Evolutionary conservation across 2,113 vertebrate genomes (phyloP).

Genomic region (Psilopogon haemacephalus): DNA sequence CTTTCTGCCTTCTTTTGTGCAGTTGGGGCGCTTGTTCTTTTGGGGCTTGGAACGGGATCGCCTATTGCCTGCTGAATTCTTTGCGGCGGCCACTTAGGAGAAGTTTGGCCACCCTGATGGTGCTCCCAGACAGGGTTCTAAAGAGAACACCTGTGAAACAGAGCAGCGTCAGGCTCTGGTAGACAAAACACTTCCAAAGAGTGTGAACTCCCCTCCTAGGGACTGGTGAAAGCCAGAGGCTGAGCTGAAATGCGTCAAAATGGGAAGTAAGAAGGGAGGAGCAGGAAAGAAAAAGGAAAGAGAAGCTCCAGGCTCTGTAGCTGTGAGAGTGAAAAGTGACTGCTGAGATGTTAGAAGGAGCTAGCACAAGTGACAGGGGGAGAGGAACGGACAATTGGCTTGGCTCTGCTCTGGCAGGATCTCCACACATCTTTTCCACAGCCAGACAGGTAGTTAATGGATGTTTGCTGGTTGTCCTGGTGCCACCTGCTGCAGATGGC

Average conservation of each 20-base stretch:
- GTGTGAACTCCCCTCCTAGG: constrained; percentile 19
- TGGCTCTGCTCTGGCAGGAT: neutral
- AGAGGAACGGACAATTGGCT: neutral
- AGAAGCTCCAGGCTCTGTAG: neutral
- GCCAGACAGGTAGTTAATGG: neutral
- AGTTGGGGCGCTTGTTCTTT: neutral
- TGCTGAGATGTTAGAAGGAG: neutral
- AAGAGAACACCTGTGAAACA: neutral
- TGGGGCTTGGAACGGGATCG: neutral
- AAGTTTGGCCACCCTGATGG: neutral
- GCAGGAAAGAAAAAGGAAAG: no score
- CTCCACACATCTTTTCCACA: neutral
- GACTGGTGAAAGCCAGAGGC: constrained; percentile 43
- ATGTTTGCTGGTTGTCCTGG: neutral
- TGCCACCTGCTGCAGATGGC: neutral
- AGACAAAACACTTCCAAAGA: neutral
- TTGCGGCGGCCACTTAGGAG: neutral
- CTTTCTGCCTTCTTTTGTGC: constrained; percentile 36
- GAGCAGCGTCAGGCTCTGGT: neutral
- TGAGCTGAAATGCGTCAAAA: constrained; percentile 30
- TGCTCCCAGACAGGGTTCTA: constrained; percentile 18
- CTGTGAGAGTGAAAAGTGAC: neutral
- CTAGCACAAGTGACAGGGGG: neutral
- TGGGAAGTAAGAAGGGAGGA: neutral
- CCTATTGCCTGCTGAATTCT: neutral